Percentiles rank a stretch among this genome's conserved stretches.
Conservation (phyloP, 1,140 invertebrate genomes). For the Drosophila pectinifera region DNA sequence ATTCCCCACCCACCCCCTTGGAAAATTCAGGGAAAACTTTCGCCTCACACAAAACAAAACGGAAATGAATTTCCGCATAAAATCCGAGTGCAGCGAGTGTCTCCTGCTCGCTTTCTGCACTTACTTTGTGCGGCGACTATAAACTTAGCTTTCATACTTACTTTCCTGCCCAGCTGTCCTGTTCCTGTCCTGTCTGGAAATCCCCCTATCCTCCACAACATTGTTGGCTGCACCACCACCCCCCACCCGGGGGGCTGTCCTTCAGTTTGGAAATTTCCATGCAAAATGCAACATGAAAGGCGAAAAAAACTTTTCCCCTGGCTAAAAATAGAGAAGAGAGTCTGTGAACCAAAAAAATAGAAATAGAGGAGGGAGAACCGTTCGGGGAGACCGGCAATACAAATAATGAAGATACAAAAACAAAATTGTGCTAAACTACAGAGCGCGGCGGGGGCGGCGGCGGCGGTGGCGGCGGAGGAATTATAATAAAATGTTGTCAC, state of each 20-base stretch:
- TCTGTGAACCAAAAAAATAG: constrained; percentile 29
- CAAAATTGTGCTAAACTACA: constrained; percentile 73
- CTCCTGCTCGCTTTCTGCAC: constrained; percentile 20
- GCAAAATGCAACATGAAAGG: constrained; percentile 78
- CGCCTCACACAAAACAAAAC: constrained; percentile 61
- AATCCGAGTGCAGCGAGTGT: constrained; percentile 59
- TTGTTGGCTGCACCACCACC: constrained; percentile 50
- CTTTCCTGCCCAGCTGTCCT: constrained; percentile 67
- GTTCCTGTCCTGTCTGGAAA: constrained; percentile 51
- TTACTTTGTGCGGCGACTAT: constrained; percentile 70
- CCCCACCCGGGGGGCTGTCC: constrained; percentile 7
- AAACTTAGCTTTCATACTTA: constrained; percentile 77
- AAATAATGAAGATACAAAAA: constrained; percentile 82
- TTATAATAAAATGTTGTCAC: constrained; percentile 84
- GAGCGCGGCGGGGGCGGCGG: constrained; percentile 1
- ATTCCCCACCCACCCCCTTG: constrained; percentile 35
- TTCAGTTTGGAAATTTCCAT: constrained; percentile 59
- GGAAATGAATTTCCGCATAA: constrained; percentile 80
- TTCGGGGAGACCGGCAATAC: constrained; percentile 51
- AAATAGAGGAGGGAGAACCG: constrained; percentile 14
- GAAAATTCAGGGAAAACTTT: constrained; percentile 49
- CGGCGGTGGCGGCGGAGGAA: constrained; percentile 53
- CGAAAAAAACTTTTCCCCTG: constrained; percentile 60
- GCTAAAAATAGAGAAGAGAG: constrained; percentile 54
- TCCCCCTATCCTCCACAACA: constrained; percentile 45